Conservation (phyloP, 2,888 invertebrate species). For the Zhuqinia jingwanae region DNA sequence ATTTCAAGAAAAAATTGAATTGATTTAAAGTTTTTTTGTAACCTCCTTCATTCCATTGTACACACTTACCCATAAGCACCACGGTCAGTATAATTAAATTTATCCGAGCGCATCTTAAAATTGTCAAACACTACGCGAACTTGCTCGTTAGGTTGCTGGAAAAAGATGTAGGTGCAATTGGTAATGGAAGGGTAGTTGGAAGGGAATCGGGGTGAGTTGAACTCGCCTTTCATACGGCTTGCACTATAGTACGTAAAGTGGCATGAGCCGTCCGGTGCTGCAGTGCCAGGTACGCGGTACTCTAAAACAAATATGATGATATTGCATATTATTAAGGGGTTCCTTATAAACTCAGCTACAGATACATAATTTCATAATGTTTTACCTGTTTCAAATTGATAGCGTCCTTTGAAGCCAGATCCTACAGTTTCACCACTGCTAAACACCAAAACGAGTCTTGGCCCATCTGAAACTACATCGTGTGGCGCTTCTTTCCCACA, state of each 20-base stretch:
- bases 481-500: slow-evolving; percentile 93
- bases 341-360: too few relatives aligned
- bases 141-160: slow-evolving; percentile 91
- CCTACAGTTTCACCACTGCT: slow-evolving; percentile 96
- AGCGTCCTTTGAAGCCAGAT: slow-evolving; percentile 94
- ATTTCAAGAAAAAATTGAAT: background rate
- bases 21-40: background rate
- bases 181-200: slow-evolving; percentile 97
- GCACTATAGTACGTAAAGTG: slow-evolving; percentile 94
- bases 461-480: slow-evolving; percentile 92
- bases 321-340: too few relatives aligned
- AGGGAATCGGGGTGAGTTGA: slow-evolving; percentile 98
- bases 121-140: slow-evolving; percentile 95
- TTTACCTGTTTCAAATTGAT: slow-evolving; percentile 90
- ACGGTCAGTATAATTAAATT: slow-evolving; percentile 87
- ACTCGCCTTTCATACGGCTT: slow-evolving; percentile 93
- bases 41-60: background rate
- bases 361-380: background rate
- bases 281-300: slow-evolving; percentile 90
- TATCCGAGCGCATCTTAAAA: slow-evolving; percentile 92
- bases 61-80: slow-evolving; percentile 87
- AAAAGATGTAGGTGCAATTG: slow-evolving; percentile 95
- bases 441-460: slow-evolving; percentile 96
- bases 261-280: slow-evolving; percentile 94
- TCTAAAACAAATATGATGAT: slow-evolving; percentile 55